phyloP scores from a whole-genome alignment of 2,888 invertebrate genomes.

The Melitaea athalia region DNA sequence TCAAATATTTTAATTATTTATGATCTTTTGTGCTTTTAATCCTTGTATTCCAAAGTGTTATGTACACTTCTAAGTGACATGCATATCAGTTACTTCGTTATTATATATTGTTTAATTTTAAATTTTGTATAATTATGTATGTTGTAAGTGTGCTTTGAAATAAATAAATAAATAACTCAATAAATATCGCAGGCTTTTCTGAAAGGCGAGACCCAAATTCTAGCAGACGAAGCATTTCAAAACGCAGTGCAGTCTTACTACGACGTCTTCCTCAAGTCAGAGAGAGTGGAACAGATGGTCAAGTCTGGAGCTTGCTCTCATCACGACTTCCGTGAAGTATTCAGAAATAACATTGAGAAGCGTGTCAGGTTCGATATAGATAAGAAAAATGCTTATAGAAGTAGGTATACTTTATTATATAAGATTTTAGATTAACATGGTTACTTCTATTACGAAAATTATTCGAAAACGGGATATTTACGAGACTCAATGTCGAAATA shows the following conservation, averaged over 20 bases:
- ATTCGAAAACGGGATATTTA: too few species aligned
- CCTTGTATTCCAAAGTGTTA: too few species aligned
- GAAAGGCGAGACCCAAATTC: slow-evolving; percentile 98
- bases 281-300: slow-evolving; percentile 97
- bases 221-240: slow-evolving; percentile 99
- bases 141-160: neutral
- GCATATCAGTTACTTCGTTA: too few species aligned
- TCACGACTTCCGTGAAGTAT: slow-evolving; percentile 98
- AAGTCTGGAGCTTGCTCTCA: slow-evolving; percentile 98
- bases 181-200: slow-evolving; percentile 88
- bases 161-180: neutral
- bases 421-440: too few species aligned
- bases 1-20: too few species aligned
- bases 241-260: slow-evolving; percentile 98
- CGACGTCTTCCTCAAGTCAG: slow-evolving; percentile 98
- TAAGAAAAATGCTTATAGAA: neutral
- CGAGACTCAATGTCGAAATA: too few species aligned
- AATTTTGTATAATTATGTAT: too few species aligned
- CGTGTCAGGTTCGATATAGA: slow-evolving; percentile 88
- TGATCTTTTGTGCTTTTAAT: too few species aligned
- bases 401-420: too few species aligned
- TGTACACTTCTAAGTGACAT: too few species aligned
- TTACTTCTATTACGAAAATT: too few species aligned
- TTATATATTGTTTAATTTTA: too few species aligned
- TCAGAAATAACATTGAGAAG: slow-evolving; percentile 98